A percentile compares a stretch with the other conserved stretches of the same genome.
phyloP scores from a whole-genome alignment of 2,797 vertebrate genomes.

The Melanogrammus aeglefinus region DNA sequence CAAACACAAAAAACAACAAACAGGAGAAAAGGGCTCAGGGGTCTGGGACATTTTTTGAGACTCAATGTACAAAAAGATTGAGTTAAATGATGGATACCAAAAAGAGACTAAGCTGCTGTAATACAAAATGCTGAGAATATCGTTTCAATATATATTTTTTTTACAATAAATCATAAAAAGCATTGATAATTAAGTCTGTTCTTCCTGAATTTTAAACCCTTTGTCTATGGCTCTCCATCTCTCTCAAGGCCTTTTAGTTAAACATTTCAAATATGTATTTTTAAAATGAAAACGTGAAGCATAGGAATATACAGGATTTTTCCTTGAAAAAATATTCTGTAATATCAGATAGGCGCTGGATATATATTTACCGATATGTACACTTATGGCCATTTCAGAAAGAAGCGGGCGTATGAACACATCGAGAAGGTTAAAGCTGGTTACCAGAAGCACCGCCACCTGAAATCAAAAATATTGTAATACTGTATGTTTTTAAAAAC shows the following conservation, averaged over 20 bases:
- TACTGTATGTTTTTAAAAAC: slow-evolving; percentile 45
- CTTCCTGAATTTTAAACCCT: slow-evolving; percentile 54
- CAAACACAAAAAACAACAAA: slow-evolving; percentile 60
- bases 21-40: slow-evolving; percentile 44
- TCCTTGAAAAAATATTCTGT: slow-evolving; percentile 58
- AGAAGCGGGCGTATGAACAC: slow-evolving; percentile 36
- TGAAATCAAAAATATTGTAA: slow-evolving; percentile 30
- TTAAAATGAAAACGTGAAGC: slow-evolving; percentile 36
- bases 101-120: slow-evolving; percentile 63
- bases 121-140: slow-evolving; percentile 55
- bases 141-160: slow-evolving; percentile 41
- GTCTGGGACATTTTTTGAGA: slow-evolving; percentile 32
- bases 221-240: slow-evolving; percentile 70
- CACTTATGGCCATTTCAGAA: slow-evolving; percentile 54
- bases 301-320: slow-evolving; percentile 49
- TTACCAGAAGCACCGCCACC: slow-evolving; percentile 43
- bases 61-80: slow-evolving; percentile 67
- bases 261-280: slow-evolving; percentile 42
- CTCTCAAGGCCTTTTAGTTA: slow-evolving; percentile 65
- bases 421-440: slow-evolving; percentile 49
- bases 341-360: slow-evolving; percentile 47
- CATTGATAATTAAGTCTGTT: slow-evolving; percentile 47
- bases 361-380: slow-evolving; percentile 60
- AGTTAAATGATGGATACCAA: slow-evolving; percentile 70
- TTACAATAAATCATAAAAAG: slow-evolving; percentile 59